Percentiles rank a stretch among this genome's conserved stretches.
phyloP scores from a whole-genome alignment of 2,113 vertebrate species.

The Athene noctua region DNA sequence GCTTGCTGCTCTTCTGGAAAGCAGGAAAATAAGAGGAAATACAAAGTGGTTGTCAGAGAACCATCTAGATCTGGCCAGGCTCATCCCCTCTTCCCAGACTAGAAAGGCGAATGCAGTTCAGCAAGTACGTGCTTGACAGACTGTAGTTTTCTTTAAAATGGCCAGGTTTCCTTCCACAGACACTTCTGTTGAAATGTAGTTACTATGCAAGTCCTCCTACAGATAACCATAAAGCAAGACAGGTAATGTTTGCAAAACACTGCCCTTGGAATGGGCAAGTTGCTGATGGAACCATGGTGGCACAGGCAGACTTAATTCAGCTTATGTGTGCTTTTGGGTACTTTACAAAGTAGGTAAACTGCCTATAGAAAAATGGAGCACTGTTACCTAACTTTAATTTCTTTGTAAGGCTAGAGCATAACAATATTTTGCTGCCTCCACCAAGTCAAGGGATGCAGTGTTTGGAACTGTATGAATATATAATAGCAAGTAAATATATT shows the following conservation, averaged over 20 bases:
- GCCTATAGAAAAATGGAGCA: background rate
- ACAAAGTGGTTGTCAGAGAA: background rate
- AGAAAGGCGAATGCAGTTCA: background rate
- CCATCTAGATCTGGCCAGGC: background rate
- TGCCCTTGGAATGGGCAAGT: background rate
- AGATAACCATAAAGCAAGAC: background rate
- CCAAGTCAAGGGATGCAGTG: background rate
- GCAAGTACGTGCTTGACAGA: background rate
- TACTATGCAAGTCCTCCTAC: background rate
- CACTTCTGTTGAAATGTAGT: background rate
- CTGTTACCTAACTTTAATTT: background rate
- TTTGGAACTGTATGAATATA: background rate
- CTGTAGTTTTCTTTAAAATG: background rate
- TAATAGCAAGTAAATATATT: background rate
- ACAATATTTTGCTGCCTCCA: background rate
- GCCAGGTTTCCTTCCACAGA: background rate
- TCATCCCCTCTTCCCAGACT: background rate
- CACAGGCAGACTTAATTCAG: background rate
- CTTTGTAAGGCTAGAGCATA: background rate
- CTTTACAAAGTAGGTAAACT: background rate
- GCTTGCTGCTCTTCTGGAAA: background rate
- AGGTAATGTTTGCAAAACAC: background rate
- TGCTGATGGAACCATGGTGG: background rate
- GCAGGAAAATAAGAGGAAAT: background rate
- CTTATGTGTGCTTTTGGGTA: background rate